Evolutionary conservation across 2,113 vertebrate species (phyloP), one percentile per base, ranked within the genome.

Genomic region (Cynoglossus semilaevis): DNA sequence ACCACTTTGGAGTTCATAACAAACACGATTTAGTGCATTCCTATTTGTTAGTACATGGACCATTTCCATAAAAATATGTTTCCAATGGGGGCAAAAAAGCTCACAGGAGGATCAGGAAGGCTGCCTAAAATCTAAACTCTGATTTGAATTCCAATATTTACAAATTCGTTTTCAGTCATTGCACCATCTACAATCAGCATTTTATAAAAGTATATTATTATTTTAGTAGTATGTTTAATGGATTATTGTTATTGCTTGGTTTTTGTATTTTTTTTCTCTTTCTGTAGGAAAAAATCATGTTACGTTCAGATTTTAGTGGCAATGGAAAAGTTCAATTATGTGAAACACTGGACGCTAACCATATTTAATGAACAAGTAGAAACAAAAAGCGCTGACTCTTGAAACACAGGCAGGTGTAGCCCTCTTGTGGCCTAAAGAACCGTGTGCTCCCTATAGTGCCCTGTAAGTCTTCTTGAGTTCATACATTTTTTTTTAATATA

Each of bases 351-450:
- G 5, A 44, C 1, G n/a, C n/a, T n/a, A n/a, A n/a, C n/a, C n/a
- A 44, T 15, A 15, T 9, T 16, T 16, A 7, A 22, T 29, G 16
- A 17, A 8, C 10, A 50, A 6, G 51, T n/a, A 42, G 22, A 12
- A 1, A 22, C 11, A 15, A 41, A 5, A 41, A 12, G 1, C 35
- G 49, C 1, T 47, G 18, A 59, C 15, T 58, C 37, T 19, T 41
- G 36, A 67, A 51, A 6, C 13, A 75, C 7, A 51, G 71, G 50
- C 46, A 15, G 48, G 80, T 73, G 63, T 65, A 73, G 70, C 81
- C 88, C 77, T 79, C 82, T 87, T 66, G 80, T 83, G 84, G 77
- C 74, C 51, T 51, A 41, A 45, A 53, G 7, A 47, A 35, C 51
- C 34, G 7, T 48, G 12, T 34, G 16, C 13, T 49, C 17, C 22